Conservation (phyloP, 1,140 invertebrate genomes). For the Drosophila parvula region DNA sequence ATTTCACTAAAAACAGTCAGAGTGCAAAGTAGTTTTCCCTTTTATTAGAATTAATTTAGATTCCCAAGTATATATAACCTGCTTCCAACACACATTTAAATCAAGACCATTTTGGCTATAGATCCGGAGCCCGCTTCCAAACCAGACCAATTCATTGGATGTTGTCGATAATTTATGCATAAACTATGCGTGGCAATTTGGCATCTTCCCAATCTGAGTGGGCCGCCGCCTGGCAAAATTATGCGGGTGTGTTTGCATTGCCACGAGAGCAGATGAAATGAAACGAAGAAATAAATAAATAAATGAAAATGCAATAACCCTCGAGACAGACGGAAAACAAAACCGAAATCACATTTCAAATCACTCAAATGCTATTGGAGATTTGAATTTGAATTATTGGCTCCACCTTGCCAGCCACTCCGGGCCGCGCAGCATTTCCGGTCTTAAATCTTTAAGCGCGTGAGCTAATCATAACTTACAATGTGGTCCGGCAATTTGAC, state of each 20-base stretch:
- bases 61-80: not conserved
- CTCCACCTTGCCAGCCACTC: constrained; percentile 40
- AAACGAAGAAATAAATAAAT: constrained; percentile 27
- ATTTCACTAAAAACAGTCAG: no score
- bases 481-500: constrained; percentile 81
- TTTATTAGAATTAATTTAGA: not conserved
- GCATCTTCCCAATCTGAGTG: constrained; percentile 51
- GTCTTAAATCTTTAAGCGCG: constrained; percentile 80
- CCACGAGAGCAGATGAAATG: constrained; percentile 15
- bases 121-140: constrained; percentile 22
- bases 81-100: not conserved
- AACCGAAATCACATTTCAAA: constrained; percentile 74
- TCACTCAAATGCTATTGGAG: constrained; percentile 75
- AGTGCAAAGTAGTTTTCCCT: no score
- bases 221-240: constrained; percentile 52
- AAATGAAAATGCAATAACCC: constrained; percentile 66
- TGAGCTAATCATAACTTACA: constrained; percentile 83
- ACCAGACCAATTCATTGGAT: constrained; percentile 31
- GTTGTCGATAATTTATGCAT: constrained; percentile 66
- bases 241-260: constrained; percentile 66
- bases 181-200: constrained; percentile 59
- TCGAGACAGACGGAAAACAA: constrained; percentile 61
- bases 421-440: constrained; percentile 57
- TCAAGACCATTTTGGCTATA: not conserved
- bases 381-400: constrained; percentile 81